These are phyloP conservation scores for Platygyra sinensis DNA, from an alignment of 64 coral and sea anemone species.

Conservation along the genomic window DNA sequence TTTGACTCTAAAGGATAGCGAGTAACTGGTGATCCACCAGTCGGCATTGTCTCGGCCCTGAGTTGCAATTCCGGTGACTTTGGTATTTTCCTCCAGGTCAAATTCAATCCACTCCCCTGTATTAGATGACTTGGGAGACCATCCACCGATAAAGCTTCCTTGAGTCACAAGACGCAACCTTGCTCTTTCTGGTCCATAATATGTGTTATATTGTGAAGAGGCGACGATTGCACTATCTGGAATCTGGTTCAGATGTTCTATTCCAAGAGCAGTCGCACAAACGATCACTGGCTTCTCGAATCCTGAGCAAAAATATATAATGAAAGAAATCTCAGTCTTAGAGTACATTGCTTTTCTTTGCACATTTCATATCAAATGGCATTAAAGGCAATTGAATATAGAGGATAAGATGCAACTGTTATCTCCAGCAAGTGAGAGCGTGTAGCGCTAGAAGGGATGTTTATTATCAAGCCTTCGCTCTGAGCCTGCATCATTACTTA, in stretches of 20 bases:
- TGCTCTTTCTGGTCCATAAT: slow-evolving; percentile 28
- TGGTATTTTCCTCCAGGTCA: slow-evolving; percentile 10
- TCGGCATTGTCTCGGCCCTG: slow-evolving; percentile 21
- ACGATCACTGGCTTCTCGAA: slow-evolving; percentile 9
- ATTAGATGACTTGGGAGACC: slow-evolving; percentile 24
- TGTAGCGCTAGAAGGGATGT: too few species aligned
- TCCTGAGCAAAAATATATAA: neutral
- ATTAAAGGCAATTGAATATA: too few species aligned
- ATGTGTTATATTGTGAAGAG: slow-evolving; percentile 11
- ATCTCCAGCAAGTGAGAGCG: too few species aligned
- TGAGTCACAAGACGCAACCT: neutral
- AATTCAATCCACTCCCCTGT: slow-evolving; percentile 13
- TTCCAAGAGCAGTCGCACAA: neutral
- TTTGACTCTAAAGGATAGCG: slow-evolving; percentile 4
- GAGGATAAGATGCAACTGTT: too few species aligned
- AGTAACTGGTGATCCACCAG: slow-evolving; percentile 31
- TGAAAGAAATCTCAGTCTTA: neutral
- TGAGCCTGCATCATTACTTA: too few species aligned
- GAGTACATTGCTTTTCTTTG: neutral
- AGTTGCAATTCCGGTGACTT: slow-evolving; percentile 12
- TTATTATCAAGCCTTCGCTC: too few species aligned
- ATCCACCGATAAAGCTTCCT: slow-evolving; percentile 40
- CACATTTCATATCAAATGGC: too few species aligned
- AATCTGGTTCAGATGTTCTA: slow-evolving; percentile 3
- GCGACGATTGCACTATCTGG: neutral